Conservation (phyloP, 2,797 vertebrate genomes). For the Cyclura pinguis region DNA sequence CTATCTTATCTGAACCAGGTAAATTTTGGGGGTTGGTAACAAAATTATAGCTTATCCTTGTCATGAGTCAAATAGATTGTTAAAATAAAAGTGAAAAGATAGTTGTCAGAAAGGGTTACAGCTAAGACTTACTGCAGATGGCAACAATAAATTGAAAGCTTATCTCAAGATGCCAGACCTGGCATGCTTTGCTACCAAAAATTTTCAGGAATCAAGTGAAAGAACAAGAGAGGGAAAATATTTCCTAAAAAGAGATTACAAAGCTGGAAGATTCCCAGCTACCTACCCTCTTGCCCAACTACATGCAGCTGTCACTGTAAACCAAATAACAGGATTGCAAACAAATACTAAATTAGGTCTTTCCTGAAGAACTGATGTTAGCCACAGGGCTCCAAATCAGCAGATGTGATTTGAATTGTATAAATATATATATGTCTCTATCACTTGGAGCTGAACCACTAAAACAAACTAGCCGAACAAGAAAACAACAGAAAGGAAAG, state of each 20-base stretch:
- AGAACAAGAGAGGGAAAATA: conserved; percentile 52
- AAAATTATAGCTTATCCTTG: conserved; percentile 64
- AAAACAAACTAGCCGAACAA: conserved; percentile 61
- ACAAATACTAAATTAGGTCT: conserved; percentile 51
- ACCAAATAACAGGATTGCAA: conserved; percentile 57
- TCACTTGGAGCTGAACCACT: conserved; percentile 59
- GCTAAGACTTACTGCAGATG: conserved; percentile 62
- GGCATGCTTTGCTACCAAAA: conserved; percentile 57
- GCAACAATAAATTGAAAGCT: conserved; percentile 62
- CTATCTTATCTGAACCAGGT: conserved; percentile 35
- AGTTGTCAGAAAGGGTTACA: conserved; percentile 64
- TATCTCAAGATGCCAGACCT: conserved; percentile 68
- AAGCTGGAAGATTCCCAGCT: conserved; percentile 61
- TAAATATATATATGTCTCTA: conserved; percentile 56
- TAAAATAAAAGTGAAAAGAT: conserved; percentile 55
- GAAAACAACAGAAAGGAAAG: conserved; percentile 57
- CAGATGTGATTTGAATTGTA: conserved; percentile 41
- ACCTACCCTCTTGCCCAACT: conserved; percentile 64
- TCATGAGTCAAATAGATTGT: conserved; percentile 59
- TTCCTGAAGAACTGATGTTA: conserved; percentile 44
- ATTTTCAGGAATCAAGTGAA: conserved; percentile 59
- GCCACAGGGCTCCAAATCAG: conserved; percentile 43
- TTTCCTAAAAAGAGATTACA: conserved; percentile 66
- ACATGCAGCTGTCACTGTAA: conserved; percentile 64
- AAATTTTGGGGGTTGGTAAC: conserved; percentile 45